phyloP scores from a whole-genome alignment of 2,888 invertebrate species.

The Exephanes ischioxanthus region DNA sequence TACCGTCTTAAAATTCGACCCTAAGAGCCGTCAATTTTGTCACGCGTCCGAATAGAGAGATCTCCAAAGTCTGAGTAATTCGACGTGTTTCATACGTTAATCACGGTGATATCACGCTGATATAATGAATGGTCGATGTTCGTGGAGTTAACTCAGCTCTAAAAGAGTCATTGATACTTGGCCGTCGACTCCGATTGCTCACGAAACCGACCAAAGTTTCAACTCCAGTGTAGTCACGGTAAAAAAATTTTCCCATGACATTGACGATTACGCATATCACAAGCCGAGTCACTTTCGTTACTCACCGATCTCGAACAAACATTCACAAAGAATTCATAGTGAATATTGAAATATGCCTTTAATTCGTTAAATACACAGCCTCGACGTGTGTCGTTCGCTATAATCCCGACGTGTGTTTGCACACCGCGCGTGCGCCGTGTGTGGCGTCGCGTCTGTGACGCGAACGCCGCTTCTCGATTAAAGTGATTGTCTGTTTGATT shows the following conservation, averaged over 20 bases:
- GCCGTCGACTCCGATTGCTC: neutral
- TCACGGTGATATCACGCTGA: constrained; percentile 32
- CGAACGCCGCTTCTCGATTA: constrained; percentile 54
- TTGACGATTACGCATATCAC: neutral
- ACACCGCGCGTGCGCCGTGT: constrained; percentile 42
- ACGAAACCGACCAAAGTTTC: constrained; percentile 6
- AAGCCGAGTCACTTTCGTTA: constrained; percentile 6
- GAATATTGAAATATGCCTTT: constrained; percentile 2
- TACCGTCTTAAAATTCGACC: too few relatives aligned
- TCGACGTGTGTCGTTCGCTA: constrained; percentile 10
- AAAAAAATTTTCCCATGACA: constrained; percentile 1
- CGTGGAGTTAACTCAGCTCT: neutral
- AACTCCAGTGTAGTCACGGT: neutral
- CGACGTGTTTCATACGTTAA: neutral
- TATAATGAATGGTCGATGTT: constrained; percentile 25
- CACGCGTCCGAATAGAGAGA: neutral
- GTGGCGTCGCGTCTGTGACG: constrained; percentile 44
- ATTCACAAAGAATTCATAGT: constrained; percentile 39
- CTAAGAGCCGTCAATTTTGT: constrained; percentile 23
- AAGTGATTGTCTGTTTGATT: constrained; percentile 61
- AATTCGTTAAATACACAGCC: constrained; percentile 4
- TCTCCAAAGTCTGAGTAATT: neutral
- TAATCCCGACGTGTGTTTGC: constrained; percentile 51
- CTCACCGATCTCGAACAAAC: constrained; percentile 15
- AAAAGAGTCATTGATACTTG: constrained; percentile 13